Evolutionary conservation across 2,113 vertebrate genomes (phyloP).

Genomic region (Carassius auratus): DNA sequence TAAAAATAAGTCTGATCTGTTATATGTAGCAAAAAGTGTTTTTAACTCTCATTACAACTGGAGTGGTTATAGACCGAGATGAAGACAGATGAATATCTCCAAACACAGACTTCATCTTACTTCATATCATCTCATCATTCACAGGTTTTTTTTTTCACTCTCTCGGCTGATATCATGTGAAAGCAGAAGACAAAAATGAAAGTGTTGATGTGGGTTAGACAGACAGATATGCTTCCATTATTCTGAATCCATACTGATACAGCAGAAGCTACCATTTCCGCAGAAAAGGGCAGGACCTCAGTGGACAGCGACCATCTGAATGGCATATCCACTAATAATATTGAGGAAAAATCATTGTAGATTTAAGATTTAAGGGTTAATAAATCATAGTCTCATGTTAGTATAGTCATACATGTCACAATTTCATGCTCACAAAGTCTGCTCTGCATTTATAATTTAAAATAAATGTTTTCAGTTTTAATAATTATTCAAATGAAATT

Average conservation of each 20-base stretch:
- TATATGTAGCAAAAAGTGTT: background rate
- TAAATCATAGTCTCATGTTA: too few relatives aligned
- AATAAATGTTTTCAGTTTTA: too few relatives aligned
- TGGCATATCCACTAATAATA: background rate
- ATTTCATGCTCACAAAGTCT: too few relatives aligned
- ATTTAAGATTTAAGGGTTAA: background rate
- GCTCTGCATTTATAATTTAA: background rate
- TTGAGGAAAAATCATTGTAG: background rate
- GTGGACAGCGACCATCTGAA: background rate
- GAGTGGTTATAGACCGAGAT: background rate
- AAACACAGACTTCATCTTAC: background rate
- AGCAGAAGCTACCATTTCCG: background rate
- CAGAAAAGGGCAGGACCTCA: background rate
- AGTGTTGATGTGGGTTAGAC: slow-evolving; percentile 28
- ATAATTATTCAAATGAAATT: too few relatives aligned
- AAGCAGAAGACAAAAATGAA: slow-evolving; percentile 37
- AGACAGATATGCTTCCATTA: background rate
- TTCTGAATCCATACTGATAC: background rate
- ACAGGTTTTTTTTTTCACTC: background rate
- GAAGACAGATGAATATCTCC: background rate
- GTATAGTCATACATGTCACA: too few relatives aligned
- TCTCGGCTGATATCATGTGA: slow-evolving; percentile 15
- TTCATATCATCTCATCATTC: background rate
- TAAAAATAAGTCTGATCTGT: background rate
- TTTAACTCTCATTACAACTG: background rate